A percentile compares a stretch with the other conserved stretches of the same genome.
phyloP scores from a whole-genome alignment of 2,113 vertebrate genomes.

The Pluvianellus socialis region DNA sequence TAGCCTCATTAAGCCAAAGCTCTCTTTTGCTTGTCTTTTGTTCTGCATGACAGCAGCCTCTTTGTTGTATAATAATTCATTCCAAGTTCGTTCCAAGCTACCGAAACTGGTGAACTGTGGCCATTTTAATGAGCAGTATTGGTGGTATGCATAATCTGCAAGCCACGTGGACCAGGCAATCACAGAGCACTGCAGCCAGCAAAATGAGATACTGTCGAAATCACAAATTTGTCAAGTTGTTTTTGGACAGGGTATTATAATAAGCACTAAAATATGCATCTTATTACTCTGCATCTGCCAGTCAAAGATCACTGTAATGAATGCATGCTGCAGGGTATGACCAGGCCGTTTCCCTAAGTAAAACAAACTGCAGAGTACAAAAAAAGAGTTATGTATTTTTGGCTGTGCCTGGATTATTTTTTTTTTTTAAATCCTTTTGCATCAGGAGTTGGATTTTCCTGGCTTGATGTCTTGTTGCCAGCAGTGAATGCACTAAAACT shows the following conservation, averaged over 20 bases:
- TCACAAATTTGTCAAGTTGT: conserved; percentile 84
- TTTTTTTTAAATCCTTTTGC: conserved; percentile 56
- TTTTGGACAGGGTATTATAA: conserved; percentile 85
- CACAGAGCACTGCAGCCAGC: conserved; percentile 85
- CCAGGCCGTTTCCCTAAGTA: conserved; percentile 75
- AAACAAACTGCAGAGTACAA: conserved; percentile 78
- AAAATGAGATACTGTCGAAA: conserved; percentile 87
- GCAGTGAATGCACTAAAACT: neutral
- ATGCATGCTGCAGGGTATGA: conserved; percentile 79
- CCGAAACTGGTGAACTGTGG: conserved; percentile 88
- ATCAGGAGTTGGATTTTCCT: conserved; percentile 67
- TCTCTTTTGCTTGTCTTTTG: conserved; percentile 85
- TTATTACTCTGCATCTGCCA: conserved; percentile 81
- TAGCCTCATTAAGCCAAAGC: conserved; percentile 91
- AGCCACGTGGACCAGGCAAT: conserved; percentile 85
- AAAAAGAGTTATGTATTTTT: conserved; percentile 73
- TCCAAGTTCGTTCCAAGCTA: conserved; percentile 85
- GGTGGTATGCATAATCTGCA: conserved; percentile 85
- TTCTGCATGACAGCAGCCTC: conserved; percentile 90
- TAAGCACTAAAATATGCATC: conserved; percentile 82
- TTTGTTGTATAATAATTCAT: conserved; percentile 95
- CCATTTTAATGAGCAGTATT: conserved; percentile 91
- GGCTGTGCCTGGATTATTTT: conserved; percentile 35
- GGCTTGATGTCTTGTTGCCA: conserved; percentile 55
- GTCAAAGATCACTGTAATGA: conserved; percentile 81